Conservation (phyloP, 2,113 vertebrate genomes). For the Microtus montanus region DNA sequence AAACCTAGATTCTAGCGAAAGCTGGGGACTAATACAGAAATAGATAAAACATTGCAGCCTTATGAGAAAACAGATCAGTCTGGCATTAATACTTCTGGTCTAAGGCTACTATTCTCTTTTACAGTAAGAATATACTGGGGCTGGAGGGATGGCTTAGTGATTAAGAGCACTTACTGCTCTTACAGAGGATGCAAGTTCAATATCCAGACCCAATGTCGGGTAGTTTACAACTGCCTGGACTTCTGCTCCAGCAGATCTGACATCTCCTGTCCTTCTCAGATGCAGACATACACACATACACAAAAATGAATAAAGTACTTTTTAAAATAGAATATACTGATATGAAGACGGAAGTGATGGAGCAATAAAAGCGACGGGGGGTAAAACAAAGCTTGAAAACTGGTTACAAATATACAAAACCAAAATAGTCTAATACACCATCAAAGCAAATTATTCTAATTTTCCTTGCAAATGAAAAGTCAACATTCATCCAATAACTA, state of each 20-base stretch:
- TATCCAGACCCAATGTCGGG: background rate
- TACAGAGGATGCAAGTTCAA: background rate
- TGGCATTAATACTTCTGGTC: background rate
- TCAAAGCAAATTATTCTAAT: conserved; percentile 13
- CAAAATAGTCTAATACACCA: conserved; percentile 1
- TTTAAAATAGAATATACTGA: background rate
- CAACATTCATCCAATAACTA: conserved; percentile 16
- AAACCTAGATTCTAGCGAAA: background rate
- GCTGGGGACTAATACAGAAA: background rate
- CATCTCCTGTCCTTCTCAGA: background rate
- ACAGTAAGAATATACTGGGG: background rate
- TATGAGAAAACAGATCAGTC: conserved; percentile 8
- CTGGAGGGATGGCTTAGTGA: background rate
- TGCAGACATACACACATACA: background rate
- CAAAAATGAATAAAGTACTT: background rate
- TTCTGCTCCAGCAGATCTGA: background rate
- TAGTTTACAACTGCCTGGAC: background rate
- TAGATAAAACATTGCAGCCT: background rate
- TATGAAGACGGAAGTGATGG: background rate
- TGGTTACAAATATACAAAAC: conserved; percentile 1
- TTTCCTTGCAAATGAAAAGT: conserved; percentile 28
- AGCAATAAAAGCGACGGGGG: conserved; percentile 16
- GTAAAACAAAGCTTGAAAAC: conserved; percentile 49
- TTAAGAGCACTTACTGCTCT: background rate
- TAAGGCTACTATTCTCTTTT: conserved; percentile 2